Evolutionary conservation across 2,888 invertebrate species (phyloP).

Genomic region (Tortricodes alternella): DNA sequence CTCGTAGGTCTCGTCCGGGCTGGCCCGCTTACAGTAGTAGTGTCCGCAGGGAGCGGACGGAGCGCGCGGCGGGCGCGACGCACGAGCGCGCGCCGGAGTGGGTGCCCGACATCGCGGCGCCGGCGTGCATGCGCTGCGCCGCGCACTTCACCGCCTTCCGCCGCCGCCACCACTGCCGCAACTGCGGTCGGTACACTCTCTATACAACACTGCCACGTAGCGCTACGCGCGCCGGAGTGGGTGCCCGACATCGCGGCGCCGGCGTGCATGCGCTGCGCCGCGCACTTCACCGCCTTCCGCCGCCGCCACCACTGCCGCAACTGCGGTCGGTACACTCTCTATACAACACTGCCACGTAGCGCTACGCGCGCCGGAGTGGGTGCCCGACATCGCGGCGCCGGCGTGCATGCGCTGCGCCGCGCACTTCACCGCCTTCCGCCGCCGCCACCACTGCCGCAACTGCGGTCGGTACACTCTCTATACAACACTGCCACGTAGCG

Average conservation of each 20-base stretch:
- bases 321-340: constrained; percentile 90
- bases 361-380: not conserved
- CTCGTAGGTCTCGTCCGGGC: too few relatives aligned
- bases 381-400: constrained; percentile 87
- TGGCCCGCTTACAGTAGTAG: not conserved
- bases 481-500: too few relatives aligned
- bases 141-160: constrained; percentile 97
- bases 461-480: constrained; percentile 91
- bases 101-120: constrained; percentile 97
- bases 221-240: not conserved
- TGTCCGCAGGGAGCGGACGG: constrained; percentile 36
- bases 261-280: constrained; percentile 95
- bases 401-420: constrained; percentile 96
- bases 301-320: constrained; percentile 98
- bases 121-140: constrained; percentile 96
- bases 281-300: constrained; percentile 96
- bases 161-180: constrained; percentile 97
- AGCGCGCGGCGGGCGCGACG: constrained; percentile 32
- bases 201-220: not conserved
- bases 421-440: constrained; percentile 96
- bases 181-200: constrained; percentile 91
- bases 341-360: too few relatives aligned
- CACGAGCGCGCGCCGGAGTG: constrained; percentile 88
- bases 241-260: constrained; percentile 84
- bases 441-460: constrained; percentile 98